Evolutionary conservation across 2,888 invertebrate species (phyloP).

Genomic region (Diadromus collaris): DNA sequence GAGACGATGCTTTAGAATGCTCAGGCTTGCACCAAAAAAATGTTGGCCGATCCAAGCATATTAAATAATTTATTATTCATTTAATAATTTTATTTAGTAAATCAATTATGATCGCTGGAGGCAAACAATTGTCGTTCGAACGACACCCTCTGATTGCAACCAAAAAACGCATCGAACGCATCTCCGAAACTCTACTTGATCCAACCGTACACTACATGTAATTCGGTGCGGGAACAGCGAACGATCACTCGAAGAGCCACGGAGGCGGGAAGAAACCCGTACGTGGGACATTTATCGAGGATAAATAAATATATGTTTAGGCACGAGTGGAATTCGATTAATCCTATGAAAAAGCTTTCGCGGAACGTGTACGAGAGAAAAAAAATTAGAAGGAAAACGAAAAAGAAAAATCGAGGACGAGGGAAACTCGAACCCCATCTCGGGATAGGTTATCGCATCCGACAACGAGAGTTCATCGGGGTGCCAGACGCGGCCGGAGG

Average conservation of each 20-base stretch:
- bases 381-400: neutral
- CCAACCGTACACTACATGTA: no score
- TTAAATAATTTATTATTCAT: no score
- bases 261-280: neutral
- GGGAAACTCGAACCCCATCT: constrained; percentile 29
- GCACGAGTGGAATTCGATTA: constrained; percentile 16
- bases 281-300: neutral
- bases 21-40: no score
- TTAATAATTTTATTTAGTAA: no score
- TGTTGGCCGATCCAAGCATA: no score
- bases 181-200: no score
- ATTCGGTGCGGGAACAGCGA: neutral
- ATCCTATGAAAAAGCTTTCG: constrained; percentile 25
- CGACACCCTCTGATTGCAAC: no score
- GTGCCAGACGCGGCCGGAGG: constrained; percentile 35
- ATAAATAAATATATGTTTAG: constrained; percentile 1
- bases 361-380: neutral
- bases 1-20: no score
- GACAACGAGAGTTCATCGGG: constrained; percentile 51
- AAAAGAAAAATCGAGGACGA: constrained; percentile 4
- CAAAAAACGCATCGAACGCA: neutral
- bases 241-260: neutral
- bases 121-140: no score
- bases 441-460: constrained; percentile 39
- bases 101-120: no score